Evolutionary conservation across 1,140 invertebrate species (phyloP).

Genomic region (Parapsyche elsis): DNA sequence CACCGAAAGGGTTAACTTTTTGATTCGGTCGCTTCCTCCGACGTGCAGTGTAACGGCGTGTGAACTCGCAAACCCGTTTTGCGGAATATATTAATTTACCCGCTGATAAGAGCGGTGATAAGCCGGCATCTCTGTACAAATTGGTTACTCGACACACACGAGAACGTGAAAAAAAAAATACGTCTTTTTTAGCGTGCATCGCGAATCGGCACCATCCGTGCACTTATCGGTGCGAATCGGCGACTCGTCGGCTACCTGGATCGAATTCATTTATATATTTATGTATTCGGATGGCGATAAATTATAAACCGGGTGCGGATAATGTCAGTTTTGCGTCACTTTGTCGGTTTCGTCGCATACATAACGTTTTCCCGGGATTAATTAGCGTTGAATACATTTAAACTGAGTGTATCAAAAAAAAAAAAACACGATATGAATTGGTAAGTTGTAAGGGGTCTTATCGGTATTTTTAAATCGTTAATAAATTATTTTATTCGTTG

Average conservation of each 20-base stretch:
- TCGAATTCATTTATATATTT: neutral
- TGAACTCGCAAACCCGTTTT: neutral
- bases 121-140: neutral
- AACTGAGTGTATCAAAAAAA: neutral
- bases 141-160: too few species aligned
- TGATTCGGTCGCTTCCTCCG: too few species aligned
- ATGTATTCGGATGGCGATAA: neutral
- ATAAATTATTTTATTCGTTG: neutral
- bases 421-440: too few species aligned
- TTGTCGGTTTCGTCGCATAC: constrained; percentile 25
- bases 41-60: neutral
- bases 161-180: too few species aligned
- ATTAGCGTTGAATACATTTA: neutral
- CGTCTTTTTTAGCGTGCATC: too few species aligned
- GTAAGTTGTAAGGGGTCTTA: neutral
- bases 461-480: neutral
- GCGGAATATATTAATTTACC: neutral
- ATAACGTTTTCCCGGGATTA: neutral
- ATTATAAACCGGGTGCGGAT: neutral
- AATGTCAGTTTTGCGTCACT: constrained; percentile 23
- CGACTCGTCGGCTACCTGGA: too few species aligned
- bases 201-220: too few species aligned
- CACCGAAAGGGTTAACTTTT: too few species aligned
- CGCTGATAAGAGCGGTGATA: neutral
- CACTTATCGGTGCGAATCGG: too few species aligned